Evolutionary conservation across 2,113 vertebrate species (phyloP).

Genomic region (Pygathrix nemaeus): DNA sequence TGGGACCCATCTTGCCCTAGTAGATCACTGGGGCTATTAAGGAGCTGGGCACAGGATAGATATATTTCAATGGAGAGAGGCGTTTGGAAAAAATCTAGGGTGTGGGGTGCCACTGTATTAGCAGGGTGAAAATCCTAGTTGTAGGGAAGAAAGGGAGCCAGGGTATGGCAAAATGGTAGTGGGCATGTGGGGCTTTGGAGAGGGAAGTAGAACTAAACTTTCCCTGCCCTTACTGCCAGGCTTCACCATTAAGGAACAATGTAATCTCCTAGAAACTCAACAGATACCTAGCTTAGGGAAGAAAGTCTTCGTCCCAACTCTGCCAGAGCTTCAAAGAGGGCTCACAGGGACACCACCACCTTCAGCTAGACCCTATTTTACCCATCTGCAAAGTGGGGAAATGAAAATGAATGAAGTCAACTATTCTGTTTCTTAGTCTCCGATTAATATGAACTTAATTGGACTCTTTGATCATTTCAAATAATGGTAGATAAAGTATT

Average conservation of each 20-base stretch:
- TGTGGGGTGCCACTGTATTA: background rate
- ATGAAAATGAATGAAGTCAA: slow-evolving; percentile 9
- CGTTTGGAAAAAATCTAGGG: background rate
- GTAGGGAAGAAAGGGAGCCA: background rate
- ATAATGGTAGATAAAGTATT: slow-evolving; percentile 59
- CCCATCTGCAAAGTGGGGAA: slow-evolving; percentile 23
- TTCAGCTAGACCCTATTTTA: background rate
- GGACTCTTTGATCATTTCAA: slow-evolving; percentile 57
- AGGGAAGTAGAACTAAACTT: background rate
- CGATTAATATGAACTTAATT: slow-evolving; percentile 40
- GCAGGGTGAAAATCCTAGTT: background rate
- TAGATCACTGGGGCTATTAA: background rate
- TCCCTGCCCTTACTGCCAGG: background rate
- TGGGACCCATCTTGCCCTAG: background rate
- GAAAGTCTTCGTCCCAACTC: background rate
- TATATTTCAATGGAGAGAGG: background rate
- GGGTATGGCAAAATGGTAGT: background rate
- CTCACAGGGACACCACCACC: background rate
- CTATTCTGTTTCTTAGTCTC: slow-evolving; percentile 26
- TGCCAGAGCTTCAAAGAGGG: background rate
- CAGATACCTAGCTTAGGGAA: background rate
- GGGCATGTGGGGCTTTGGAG: background rate
- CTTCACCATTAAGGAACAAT: background rate
- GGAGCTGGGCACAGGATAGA: background rate
- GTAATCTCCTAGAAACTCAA: background rate